phyloP scores from a whole-genome alignment of 2,888 invertebrate species.

The Pollenia amentaria region DNA sequence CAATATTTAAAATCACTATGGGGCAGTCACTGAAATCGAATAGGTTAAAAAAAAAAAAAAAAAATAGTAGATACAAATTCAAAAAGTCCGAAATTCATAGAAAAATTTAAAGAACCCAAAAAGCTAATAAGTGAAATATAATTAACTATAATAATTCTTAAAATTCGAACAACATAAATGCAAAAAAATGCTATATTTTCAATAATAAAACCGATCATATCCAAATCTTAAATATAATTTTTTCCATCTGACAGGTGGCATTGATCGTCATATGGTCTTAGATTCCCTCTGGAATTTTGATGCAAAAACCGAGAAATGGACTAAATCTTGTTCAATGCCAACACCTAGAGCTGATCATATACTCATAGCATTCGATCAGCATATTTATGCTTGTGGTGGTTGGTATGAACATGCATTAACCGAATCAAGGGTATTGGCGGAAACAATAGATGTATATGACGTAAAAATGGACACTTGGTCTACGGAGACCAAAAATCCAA shows the following conservation, averaged over 20 bases:
- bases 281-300: slow-evolving; percentile 86
- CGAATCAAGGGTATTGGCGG: slow-evolving; percentile 86
- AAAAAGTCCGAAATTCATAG: too few species aligned
- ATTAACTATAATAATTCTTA: too few species aligned
- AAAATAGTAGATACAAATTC: too few species aligned
- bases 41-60: too few species aligned
- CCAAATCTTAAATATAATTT: slow-evolving; percentile 1
- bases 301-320: slow-evolving; percentile 86
- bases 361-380: slow-evolving; percentile 86
- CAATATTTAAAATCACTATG: too few species aligned
- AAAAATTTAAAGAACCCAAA: too few species aligned
- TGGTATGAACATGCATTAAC: slow-evolving; percentile 87
- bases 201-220: too few species aligned
- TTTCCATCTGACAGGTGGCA: slow-evolving; percentile 79
- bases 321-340: slow-evolving; percentile 86
- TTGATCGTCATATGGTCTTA: slow-evolving; percentile 84
- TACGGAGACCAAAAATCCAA: slow-evolving; percentile 87
- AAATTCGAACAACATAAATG: too few species aligned
- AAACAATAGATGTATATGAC: slow-evolving; percentile 88
- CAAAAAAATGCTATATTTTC: too few species aligned
- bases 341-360: slow-evolving; percentile 88
- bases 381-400: slow-evolving; percentile 88
- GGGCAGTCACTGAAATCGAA: too few species aligned
- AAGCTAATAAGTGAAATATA: too few species aligned
- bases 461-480: slow-evolving; percentile 87